Evolutionary conservation across 2,113 vertebrate species (phyloP).

Genomic region (Balaeniceps rex): DNA sequence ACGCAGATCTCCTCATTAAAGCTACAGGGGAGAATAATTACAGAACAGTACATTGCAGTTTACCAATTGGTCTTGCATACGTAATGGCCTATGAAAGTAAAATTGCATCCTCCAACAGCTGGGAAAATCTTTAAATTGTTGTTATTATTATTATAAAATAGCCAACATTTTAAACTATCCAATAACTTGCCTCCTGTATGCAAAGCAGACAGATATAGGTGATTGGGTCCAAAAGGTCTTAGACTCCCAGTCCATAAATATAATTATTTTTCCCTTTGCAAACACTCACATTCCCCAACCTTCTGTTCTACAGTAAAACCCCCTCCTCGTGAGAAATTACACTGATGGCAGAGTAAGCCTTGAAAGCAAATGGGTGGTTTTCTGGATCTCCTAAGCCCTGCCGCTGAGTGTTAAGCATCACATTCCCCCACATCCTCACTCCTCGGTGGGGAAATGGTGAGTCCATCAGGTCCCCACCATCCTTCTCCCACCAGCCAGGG

Average conservation of each 20-base stretch:
- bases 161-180: background rate
- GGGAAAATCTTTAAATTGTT: slow-evolving; percentile 44
- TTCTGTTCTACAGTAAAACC: slow-evolving; percentile 2
- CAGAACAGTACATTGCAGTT: slow-evolving; percentile 49
- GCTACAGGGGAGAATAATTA: slow-evolving; percentile 69
- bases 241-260: background rate
- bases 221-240: background rate
- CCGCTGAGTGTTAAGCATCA: background rate
- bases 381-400: background rate
- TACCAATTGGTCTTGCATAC: slow-evolving; percentile 63
- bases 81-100: slow-evolving; percentile 45
- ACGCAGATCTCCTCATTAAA: slow-evolving; percentile 60
- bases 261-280: background rate
- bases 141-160: slow-evolving; percentile 36
- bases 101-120: slow-evolving; percentile 19
- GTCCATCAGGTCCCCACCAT: background rate
- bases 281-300: background rate
- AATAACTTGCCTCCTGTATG: background rate
- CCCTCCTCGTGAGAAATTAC: background rate
- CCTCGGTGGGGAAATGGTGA: background rate
- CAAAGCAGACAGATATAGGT: background rate
- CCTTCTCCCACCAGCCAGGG: background rate
- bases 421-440: background rate
- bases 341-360: background rate
- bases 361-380: background rate